Base-by-base conservation (phyloP, 2,797 vertebrate genomes). In the Knipowitschia caucasica region DNA sequence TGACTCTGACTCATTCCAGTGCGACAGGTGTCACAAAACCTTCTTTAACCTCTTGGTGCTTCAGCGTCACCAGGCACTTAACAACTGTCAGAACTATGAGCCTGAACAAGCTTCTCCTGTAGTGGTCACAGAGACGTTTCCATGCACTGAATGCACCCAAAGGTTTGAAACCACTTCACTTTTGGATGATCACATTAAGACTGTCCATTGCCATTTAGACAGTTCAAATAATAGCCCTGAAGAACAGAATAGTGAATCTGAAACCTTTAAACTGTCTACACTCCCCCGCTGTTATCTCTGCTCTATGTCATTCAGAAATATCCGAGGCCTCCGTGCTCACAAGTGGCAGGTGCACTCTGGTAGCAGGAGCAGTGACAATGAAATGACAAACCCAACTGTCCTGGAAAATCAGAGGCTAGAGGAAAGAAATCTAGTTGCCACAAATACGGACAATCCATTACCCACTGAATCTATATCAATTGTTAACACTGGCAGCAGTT, bases 291-390 rank as follows among this genome's bases (percentile, higher is more conserved):
- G 91, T 72, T 59, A 80, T 7, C 56, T 84, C 31, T 92, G 91
- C 53, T 38, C 53, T 0, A 81, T 84, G 78, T 82, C 70, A 33
- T 92, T 92, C 51, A 44, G 64, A 21, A 91, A 89, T 67, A 59
- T 74, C 29, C 77, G 84, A 71, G 89, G 89, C 30, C 73, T 92
- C 31, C 85, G 84, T 20, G 88, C 87, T 25, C 90, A 92, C 72
- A 84, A 80, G 42, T 91, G 90, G 88, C 88, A 91, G 65, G 87
- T 80, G 21, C 90, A 92, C 50, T 71, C 81, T 0, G 74, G 63
- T 47, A n/a, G 56, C 17, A 73, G 63, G 47, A 51, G n/a, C 1
- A 67, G 47, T 33, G 14, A 2, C 7, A 40, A 57, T 21, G 45
- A 50, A 9, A 9, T 31, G 8, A 29, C 27, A 8, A 15, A 14